phyloP scores from a whole-genome alignment of 2,888 invertebrate genomes.

The Biston stratarius region DNA sequence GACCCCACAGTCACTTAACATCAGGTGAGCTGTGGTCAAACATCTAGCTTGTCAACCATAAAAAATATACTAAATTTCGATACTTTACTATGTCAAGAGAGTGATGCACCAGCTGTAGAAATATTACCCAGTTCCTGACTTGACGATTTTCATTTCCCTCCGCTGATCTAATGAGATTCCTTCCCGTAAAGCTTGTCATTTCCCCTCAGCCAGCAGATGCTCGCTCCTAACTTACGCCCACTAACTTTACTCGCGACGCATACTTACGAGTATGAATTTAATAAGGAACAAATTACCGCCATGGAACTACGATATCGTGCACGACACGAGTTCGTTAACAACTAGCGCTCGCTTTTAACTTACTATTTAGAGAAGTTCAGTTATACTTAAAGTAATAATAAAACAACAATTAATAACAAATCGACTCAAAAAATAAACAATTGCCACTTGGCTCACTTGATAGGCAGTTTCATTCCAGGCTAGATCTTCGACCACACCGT shows the following conservation, averaged over 20 bases:
- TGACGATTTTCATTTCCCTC: constrained; percentile 16
- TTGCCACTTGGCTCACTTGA: too few species aligned
- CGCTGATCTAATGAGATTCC: constrained; percentile 33
- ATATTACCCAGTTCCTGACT: neutral
- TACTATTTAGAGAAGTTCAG: constrained; percentile 14
- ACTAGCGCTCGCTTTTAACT: constrained; percentile 16
- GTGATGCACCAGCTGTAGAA: too few species aligned
- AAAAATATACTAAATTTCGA: too few species aligned
- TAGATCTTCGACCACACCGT: too few species aligned
- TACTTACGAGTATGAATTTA: constrained; percentile 73
- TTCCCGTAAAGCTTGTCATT: constrained; percentile 25
- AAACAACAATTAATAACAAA: too few species aligned
- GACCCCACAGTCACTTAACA: too few species aligned
- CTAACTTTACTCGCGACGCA: constrained; percentile 52
- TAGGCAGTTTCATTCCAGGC: too few species aligned
- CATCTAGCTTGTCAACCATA: too few species aligned
- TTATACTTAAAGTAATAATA: too few species aligned
- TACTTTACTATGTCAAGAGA: too few species aligned
- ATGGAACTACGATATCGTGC: constrained; percentile 58
- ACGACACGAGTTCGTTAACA: constrained; percentile 42
- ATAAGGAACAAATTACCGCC: constrained; percentile 77
- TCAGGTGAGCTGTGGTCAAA: too few species aligned
- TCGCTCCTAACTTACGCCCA: constrained; percentile 55
- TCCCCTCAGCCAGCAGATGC: constrained; percentile 17
- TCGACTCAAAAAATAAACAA: too few species aligned